Conservation (phyloP, 53 echinoderm and acorn worm genomes). For the Holothuria scabra region DNA sequence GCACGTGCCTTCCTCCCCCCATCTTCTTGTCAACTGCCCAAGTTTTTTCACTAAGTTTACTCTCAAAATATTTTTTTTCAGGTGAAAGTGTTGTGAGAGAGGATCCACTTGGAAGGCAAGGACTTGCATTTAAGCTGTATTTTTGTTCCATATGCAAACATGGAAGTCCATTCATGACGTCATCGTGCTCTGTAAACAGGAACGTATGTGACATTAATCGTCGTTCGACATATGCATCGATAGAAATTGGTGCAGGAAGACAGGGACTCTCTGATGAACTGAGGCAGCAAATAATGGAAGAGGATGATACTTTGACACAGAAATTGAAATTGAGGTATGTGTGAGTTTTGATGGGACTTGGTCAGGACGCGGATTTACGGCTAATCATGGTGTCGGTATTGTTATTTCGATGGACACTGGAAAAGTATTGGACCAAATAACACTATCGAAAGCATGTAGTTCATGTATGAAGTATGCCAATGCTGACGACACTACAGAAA, state of each 20-base stretch:
- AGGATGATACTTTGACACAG: conserved; percentile 10
- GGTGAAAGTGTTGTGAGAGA: no score
- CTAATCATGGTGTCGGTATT: conserved; percentile 1
- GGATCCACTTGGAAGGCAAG: no score
- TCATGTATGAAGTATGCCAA: neutral
- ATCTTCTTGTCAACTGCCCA: no score
- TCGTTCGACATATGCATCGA: conserved; percentile 16
- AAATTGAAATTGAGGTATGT: conserved; percentile 23
- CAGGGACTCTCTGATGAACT: conserved; percentile 2
- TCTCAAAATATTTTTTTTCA: no score
- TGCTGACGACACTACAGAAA: conserved; percentile 16
- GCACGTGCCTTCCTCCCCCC: no score
- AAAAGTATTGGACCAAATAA: neutral
- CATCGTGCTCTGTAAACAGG: no score
- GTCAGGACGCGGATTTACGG: conserved; percentile 32
- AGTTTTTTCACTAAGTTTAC: no score
- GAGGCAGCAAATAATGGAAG: conserved; percentile 33
- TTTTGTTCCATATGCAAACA: conserved; percentile 4
- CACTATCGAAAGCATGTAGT: neutral
- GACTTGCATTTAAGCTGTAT: conserved; percentile 11
- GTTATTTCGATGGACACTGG: conserved; percentile 7
- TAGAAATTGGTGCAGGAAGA: conserved; percentile 30
- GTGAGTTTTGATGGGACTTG: conserved; percentile 34
- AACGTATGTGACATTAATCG: no score
- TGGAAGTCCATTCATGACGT: conserved; percentile 11